Percentiles rank a stretch among this genome's conserved stretches.
Conservation (phyloP, 2,113 vertebrate genomes). For the Arvicanthis niloticus region DNA sequence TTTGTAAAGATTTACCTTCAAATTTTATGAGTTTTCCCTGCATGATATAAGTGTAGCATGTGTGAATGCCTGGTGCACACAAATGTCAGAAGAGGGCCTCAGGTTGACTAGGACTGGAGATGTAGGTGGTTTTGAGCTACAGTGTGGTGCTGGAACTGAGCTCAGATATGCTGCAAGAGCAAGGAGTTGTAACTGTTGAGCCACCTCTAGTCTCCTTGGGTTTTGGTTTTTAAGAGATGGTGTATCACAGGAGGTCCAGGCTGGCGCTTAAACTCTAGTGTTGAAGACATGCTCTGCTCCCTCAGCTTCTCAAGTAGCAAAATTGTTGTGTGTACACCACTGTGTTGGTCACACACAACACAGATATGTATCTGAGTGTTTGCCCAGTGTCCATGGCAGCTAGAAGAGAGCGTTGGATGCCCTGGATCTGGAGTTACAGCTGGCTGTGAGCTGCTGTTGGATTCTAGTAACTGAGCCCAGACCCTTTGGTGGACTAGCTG, state of each 20-base stretch:
- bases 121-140: not conserved
- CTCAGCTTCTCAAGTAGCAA: not conserved
- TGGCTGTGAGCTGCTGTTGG: not conserved
- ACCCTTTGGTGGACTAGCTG: too few species aligned
- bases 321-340: not conserved
- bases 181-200: not conserved
- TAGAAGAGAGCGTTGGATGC: not conserved
- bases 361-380: not conserved
- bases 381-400: not conserved
- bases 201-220: not conserved
- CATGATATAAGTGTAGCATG: not conserved
- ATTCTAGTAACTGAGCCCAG: not conserved
- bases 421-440: not conserved
- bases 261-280: not conserved
- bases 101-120: not conserved
- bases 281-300: not conserved
- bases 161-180: not conserved
- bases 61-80: not conserved
- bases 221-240: not conserved
- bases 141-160: not conserved
- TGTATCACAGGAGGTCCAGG: not conserved
- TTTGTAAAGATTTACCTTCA: not conserved
- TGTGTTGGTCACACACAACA: not conserved
- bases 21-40: not conserved
- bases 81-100: not conserved